Percentiles rank a stretch among this genome's conserved stretches.
These are phyloP conservation scores for Drosophila teissieri DNA, from an alignment of 1,140 invertebrate species.

Conservation along the genomic window DNA sequence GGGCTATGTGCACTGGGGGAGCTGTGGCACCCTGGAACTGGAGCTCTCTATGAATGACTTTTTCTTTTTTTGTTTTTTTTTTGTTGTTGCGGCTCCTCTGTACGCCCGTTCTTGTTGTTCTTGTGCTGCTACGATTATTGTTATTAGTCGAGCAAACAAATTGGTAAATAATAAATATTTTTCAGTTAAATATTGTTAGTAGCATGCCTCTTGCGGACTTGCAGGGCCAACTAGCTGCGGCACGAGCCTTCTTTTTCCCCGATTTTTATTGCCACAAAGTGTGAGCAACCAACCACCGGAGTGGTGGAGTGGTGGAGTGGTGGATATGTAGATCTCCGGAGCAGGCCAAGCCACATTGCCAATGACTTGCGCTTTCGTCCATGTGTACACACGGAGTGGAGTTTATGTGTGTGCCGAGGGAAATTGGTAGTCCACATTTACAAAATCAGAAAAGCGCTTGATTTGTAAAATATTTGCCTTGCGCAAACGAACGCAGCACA, in stretches of 20 bases:
- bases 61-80: constrained; percentile 48
- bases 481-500: constrained; percentile 82
- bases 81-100: constrained; percentile 19
- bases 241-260: constrained; percentile 59
- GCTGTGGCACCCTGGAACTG: neutral
- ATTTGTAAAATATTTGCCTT: constrained; percentile 84
- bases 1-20: constrained; percentile 43
- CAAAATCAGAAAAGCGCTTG: constrained; percentile 84
- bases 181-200: constrained; percentile 84
- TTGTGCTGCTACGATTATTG: constrained; percentile 80
- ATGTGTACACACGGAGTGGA: constrained; percentile 46
- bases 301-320: neutral
- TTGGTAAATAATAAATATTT: constrained; percentile 85
- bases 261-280: constrained; percentile 26
- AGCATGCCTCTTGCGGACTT: constrained; percentile 74
- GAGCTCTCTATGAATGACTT: constrained; percentile 65
- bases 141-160: constrained; percentile 84
- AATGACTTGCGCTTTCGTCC: constrained; percentile 81
- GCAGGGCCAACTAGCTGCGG: constrained; percentile 48
- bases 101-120: constrained; percentile 17
- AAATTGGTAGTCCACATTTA: constrained; percentile 84
- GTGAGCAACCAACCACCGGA: neutral
- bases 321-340: constrained; percentile 73
- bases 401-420: constrained; percentile 65
- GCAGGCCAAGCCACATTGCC: constrained; percentile 70